Percentiles rank a stretch among this genome's conserved stretches.
Conservation (phyloP, 2,113 vertebrate species). For the Gadus chalcogrammus region DNA sequence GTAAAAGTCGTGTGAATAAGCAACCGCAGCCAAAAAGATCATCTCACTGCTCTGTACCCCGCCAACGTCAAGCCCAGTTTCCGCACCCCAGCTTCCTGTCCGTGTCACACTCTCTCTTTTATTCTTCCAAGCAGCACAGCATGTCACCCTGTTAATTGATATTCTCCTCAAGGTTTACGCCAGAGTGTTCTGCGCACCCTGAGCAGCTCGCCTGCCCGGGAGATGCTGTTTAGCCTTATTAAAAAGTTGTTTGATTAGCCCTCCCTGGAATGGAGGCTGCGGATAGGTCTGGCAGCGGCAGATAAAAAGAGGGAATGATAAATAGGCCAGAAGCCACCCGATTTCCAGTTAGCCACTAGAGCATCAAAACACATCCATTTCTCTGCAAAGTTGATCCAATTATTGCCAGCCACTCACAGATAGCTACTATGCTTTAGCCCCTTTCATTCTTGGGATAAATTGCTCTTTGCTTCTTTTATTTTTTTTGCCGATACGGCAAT, state of each 20-base stretch:
- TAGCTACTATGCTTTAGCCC: conserved; percentile 76
- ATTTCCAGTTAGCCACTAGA: conserved; percentile 79
- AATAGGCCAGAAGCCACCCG: conserved; percentile 70
- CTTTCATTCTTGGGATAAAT: conserved; percentile 94
- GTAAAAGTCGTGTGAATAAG: too few species aligned
- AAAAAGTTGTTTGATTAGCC: conserved; percentile 87
- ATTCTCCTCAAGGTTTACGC: conserved; percentile 68
- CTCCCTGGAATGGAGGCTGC: conserved; percentile 78
- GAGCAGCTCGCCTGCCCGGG: conserved; percentile 64
- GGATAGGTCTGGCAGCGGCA: conserved; percentile 79
- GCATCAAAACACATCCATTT: conserved; percentile 85
- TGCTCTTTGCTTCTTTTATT: conserved; percentile 77
- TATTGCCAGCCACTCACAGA: conserved; percentile 82
- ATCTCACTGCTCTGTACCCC: conserved; percentile 42
- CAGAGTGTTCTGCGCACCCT: conserved; percentile 50
- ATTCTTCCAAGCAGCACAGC: conserved; percentile 29
- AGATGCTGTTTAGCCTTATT: conserved; percentile 81
- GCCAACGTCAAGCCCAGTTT: conserved; percentile 52
- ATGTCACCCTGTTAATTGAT: conserved; percentile 66
- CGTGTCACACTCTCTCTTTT: conserved; percentile 45
- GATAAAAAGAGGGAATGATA: conserved; percentile 85
- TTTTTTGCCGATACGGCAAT: conserved; percentile 83
- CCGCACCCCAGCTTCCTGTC: conserved; percentile 34
- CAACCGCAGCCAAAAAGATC: not conserved
- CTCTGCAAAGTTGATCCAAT: conserved; percentile 91